Evolutionary conservation across 2,797 vertebrate species (phyloP).

Genomic region (Cryptoprocta ferox): DNA sequence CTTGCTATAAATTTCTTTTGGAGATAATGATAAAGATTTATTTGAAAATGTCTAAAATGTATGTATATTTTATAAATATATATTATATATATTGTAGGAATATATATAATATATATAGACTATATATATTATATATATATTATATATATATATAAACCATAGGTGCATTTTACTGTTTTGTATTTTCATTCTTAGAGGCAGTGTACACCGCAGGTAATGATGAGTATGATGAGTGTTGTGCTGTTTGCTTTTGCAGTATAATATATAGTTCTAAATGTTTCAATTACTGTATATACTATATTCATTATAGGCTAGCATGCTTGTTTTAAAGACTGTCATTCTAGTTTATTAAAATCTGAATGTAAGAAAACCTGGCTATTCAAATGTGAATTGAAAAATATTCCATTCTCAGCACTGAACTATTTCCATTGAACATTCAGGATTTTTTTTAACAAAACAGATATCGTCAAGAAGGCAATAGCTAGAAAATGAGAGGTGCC

Average conservation of each 20-base stretch:
- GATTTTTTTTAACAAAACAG: slow-evolving; percentile 79
- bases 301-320: slow-evolving; percentile 87
- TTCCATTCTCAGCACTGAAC: slow-evolving; percentile 84
- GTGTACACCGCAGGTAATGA: slow-evolving; percentile 85
- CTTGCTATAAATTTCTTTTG: slow-evolving; percentile 87
- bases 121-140: slow-evolving; percentile 80
- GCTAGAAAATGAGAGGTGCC: slow-evolving; percentile 89
- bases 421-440: slow-evolving; percentile 82
- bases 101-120: slow-evolving; percentile 85
- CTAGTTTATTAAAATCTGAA: slow-evolving; percentile 89
- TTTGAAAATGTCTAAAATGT: slow-evolving; percentile 89
- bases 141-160: slow-evolving; percentile 88
- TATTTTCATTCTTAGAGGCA: slow-evolving; percentile 86
- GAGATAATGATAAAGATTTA: slow-evolving; percentile 87
- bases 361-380: slow-evolving; percentile 89
- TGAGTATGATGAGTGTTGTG: slow-evolving; percentile 87
- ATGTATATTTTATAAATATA: slow-evolving; percentile 91
- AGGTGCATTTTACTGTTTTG: slow-evolving; percentile 90
- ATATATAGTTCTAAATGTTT: slow-evolving; percentile 87
- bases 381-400: slow-evolving; percentile 89
- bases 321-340: slow-evolving; percentile 89
- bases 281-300: slow-evolving; percentile 89
- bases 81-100: slow-evolving; percentile 88
- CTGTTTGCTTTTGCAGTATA: slow-evolving; percentile 87
- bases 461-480: slow-evolving; percentile 85